phyloP scores from a whole-genome alignment of 2,797 vertebrate genomes.

The Novumbra hubbsi region DNA sequence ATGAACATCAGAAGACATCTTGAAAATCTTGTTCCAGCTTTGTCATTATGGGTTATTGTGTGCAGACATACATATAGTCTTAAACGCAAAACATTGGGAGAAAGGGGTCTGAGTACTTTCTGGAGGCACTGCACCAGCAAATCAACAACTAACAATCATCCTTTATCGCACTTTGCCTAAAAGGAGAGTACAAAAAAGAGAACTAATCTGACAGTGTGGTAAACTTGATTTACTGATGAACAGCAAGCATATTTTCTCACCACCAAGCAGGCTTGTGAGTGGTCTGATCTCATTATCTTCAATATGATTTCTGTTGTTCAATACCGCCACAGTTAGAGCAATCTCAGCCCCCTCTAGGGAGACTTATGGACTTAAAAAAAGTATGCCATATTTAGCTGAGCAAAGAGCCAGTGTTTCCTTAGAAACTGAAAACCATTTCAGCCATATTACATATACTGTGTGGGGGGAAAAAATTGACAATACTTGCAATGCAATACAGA shows the following conservation, averaged over 20 bases:
- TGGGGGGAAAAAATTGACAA: neutral
- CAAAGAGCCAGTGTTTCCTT: slow-evolving; percentile 2
- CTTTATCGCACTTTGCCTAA: neutral
- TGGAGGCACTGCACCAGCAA: neutral
- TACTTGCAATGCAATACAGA: neutral
- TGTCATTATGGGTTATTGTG: too few species aligned
- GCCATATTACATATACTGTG: neutral
- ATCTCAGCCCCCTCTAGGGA: neutral
- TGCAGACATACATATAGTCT: too few species aligned
- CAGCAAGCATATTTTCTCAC: neutral
- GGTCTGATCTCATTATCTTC: neutral
- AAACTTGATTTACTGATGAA: slow-evolving; percentile 1
- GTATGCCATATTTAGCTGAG: slow-evolving; percentile 8
- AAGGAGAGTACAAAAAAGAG: neutral
- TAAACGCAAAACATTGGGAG: too few species aligned
- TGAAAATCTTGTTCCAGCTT: too few species aligned
- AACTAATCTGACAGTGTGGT: neutral
- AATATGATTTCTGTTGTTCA: neutral
- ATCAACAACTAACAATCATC: neutral
- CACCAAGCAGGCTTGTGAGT: neutral
- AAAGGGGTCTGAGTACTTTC: too few species aligned
- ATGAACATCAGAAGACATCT: too few species aligned
- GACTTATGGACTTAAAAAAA: neutral
- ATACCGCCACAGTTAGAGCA: neutral
- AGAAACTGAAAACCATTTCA: slow-evolving; percentile 3